phyloP scores from a whole-genome alignment of 2,888 invertebrate genomes.

The Glyphotaelius pellucidus region DNA sequence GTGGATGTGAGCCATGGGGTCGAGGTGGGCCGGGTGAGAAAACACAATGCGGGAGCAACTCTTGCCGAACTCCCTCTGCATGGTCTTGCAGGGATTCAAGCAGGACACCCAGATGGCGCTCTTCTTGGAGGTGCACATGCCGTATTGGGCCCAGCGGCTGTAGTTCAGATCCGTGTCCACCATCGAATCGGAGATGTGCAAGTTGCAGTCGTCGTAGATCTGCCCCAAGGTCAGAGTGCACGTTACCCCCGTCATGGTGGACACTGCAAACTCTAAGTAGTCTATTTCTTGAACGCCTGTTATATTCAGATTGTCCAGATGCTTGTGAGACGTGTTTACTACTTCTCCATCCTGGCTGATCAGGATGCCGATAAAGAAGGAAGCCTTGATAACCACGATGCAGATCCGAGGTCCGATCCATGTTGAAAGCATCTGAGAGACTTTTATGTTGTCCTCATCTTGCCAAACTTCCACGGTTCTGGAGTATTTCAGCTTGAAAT shows the following conservation, averaged over 20 bases:
- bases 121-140: slow-evolving; percentile 52
- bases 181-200: not conserved
- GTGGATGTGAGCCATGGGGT: slow-evolving; percentile 35
- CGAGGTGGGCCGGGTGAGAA: not conserved
- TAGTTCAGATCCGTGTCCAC: slow-evolving; percentile 42
- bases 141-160: slow-evolving; percentile 47
- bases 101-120: slow-evolving; percentile 43
- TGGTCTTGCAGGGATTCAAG: slow-evolving; percentile 45
- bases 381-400: slow-evolving; percentile 48
- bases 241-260: slow-evolving; percentile 47
- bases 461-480: slow-evolving; percentile 48
- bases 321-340: not conserved
- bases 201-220: not conserved
- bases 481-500: slow-evolving; percentile 16
- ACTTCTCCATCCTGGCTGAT: slow-evolving; percentile 15
- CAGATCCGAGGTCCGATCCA: slow-evolving; percentile 21
- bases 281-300: slow-evolving; percentile 43
- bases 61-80: slow-evolving; percentile 19
- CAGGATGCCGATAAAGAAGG: slow-evolving; percentile 39
- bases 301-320: slow-evolving; percentile 52
- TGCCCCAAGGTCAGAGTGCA: slow-evolving; percentile 26
- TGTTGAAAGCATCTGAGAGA: slow-evolving; percentile 37
- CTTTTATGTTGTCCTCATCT: slow-evolving; percentile 52
- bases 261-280: slow-evolving; percentile 34
- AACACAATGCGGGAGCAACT: slow-evolving; percentile 27